Evolutionary conservation across 1,140 invertebrate genomes (phyloP), one percentile per base, ranked within the genome.

Genomic region (Caenorhabditis inopinata): DNA sequence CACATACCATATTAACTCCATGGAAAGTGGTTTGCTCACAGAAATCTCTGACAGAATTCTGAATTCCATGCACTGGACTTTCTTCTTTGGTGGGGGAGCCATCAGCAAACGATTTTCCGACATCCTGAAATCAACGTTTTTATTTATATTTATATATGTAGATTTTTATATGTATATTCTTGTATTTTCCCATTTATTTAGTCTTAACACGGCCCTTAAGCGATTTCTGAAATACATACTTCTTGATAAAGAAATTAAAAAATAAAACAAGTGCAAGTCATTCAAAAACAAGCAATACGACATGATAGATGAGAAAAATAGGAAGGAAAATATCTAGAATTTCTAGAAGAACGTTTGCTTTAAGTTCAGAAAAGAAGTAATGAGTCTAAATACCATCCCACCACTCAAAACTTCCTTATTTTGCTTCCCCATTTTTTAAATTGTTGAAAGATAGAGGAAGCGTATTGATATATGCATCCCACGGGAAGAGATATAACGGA

Each of bases 1-100:
- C 29, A 68, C 73, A 29, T 23, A 82, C 81, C 81, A 80, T 79
- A 29, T 82, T 82, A 58, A 82, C 32, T 16, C 82, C 82, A 82
- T 83, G 82, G 46, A 73, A 62, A 1, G 82, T 83, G 11, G 82
- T 83, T 21, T 51, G 21, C n/a, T 75, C 38, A 27, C 78, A 80
- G 27, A 80, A 80, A 48, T 74, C 68, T 35, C 35, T 21, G n/a
- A 48, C 45, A 1, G 73, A 21, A 7, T 80, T 14, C 16, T 48
- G 25, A 11, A 74, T 62, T 9, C 35, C 23, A 14, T 51, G 47
- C 42, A 16, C 49, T 3, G 48, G 5, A 23, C 29, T 51, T 58
- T 58, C 49, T 77, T 77, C 49, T 32, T 48, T 51, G 2, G 18
- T 1, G 16, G 27, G 27, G 7, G 27, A 32, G 9, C 35, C 53